Evolutionary conservation across 2,888 invertebrate genomes (phyloP).

Genomic region (Scelioninae gen. 1): DNA sequence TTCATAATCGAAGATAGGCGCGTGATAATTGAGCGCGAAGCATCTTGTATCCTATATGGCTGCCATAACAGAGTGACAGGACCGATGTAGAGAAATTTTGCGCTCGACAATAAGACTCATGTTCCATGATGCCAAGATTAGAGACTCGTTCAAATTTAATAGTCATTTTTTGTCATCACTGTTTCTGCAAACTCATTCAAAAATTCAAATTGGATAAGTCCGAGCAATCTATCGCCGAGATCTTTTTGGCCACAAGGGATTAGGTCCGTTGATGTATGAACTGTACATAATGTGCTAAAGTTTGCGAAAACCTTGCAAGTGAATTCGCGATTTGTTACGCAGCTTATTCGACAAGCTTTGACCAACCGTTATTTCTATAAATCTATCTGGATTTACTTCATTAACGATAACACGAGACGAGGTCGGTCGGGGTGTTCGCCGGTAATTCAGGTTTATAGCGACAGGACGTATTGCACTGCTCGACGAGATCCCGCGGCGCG

Average conservation of each 20-base stretch:
- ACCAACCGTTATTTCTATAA: constrained; percentile 67
- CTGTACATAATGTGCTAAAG: neutral
- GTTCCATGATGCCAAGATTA: constrained; percentile 16
- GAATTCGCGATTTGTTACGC: constrained; percentile 52
- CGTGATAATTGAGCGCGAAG: constrained; percentile 43
- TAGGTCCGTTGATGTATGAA: constrained; percentile 15
- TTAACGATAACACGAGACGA: constrained; percentile 55
- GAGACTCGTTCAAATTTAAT: constrained; percentile 15
- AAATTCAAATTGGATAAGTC: constrained; percentile 5
- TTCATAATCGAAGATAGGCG: constrained; percentile 54
- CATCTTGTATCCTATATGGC: constrained; percentile 3
- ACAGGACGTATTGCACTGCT: constrained; percentile 55
- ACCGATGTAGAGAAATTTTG: constrained; percentile 4
- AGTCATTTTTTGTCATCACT: neutral
- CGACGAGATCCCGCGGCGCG: constrained; percentile 70
- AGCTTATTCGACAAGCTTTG: constrained; percentile 38
- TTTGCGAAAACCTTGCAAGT: constrained; percentile 32
- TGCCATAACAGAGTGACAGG: constrained; percentile 39
- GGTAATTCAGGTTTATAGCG: constrained; percentile 66
- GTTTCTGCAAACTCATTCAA: neutral
- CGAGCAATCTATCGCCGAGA: neutral
- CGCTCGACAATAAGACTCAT: constrained; percentile 12
- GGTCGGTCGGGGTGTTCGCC: constrained; percentile 45
- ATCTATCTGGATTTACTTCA: constrained; percentile 64
- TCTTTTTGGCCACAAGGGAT: constrained; percentile 24